Evolutionary conservation across 2,797 vertebrate genomes (phyloP).

Genomic region (Furcifer pardalis): DNA sequence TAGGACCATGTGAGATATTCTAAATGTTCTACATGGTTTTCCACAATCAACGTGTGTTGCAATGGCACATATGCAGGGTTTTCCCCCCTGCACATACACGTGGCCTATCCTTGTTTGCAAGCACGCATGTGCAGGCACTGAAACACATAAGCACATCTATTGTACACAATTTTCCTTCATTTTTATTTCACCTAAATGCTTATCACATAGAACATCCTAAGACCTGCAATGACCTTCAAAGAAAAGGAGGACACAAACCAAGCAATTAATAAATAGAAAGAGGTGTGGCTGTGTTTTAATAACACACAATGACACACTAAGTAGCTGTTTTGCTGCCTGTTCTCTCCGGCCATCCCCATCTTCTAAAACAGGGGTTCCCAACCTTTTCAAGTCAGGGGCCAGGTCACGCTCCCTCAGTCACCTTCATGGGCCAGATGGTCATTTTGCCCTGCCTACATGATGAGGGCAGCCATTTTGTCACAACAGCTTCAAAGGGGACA

Average conservation of each 20-base stretch:
- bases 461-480: no score
- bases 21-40: background rate
- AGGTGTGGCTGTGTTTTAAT: constrained; percentile 26
- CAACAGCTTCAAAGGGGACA: no score
- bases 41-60: no score
- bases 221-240: background rate
- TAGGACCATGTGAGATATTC: background rate
- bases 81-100: no score
- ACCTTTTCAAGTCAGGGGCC: no score
- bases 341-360: background rate
- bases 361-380: no score
- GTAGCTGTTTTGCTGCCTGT: background rate
- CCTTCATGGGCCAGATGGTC: no score
- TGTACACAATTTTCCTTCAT: background rate
- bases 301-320: background rate
- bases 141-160: background rate
- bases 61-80: background rate
- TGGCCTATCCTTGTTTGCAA: background rate
- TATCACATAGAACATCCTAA: background rate
- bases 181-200: background rate
- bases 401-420: no score
- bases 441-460: no score
- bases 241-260: background rate
- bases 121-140: background rate
- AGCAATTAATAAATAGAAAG: background rate